Percentiles rank a stretch among this genome's conserved stretches.
These are phyloP conservation scores for Colletes gigas DNA, from an alignment of 1,140 invertebrate genomes.

Conservation along the genomic window DNA sequence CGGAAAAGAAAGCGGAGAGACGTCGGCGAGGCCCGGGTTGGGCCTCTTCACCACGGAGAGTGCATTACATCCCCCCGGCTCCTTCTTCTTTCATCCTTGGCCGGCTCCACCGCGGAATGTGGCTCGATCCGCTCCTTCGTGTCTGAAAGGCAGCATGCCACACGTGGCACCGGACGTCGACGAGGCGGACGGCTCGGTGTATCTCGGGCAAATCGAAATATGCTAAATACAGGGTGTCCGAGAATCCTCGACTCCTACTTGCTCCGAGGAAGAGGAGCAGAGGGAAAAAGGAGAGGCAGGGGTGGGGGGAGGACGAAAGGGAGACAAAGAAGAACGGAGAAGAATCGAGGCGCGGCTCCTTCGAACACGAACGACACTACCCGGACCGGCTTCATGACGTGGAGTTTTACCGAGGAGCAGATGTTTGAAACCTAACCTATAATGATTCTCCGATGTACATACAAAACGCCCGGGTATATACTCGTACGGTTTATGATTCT, in stretches of 20 bases:
- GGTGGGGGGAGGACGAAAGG: background rate
- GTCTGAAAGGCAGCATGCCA: slow-evolving; percentile 49
- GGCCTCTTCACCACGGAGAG: slow-evolving; percentile 36
- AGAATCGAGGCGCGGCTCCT: slow-evolving; percentile 47
- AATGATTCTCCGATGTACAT: slow-evolving; percentile 36
- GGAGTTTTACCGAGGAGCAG: slow-evolving; percentile 50
- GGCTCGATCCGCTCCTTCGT: slow-evolving; percentile 50
- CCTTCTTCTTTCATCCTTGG: slow-evolving; percentile 50
- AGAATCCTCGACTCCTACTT: slow-evolving; percentile 44
- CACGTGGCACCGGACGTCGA: slow-evolving; percentile 52
- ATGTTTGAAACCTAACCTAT: slow-evolving; percentile 52
- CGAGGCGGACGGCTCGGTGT: slow-evolving; percentile 52
- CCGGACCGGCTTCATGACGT: slow-evolving; percentile 64
- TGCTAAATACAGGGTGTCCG: slow-evolving; percentile 60
- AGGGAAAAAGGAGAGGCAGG: background rate
- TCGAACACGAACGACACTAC: slow-evolving; percentile 66
- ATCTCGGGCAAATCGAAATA: slow-evolving; percentile 64
- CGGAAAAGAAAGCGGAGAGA: slow-evolving; percentile 33
- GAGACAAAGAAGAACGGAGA: background rate
- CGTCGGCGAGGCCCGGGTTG: slow-evolving; percentile 17
- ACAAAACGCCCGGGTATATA: background rate
- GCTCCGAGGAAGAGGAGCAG: background rate
- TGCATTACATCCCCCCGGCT: slow-evolving; percentile 48
- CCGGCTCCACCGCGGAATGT: slow-evolving; percentile 50
- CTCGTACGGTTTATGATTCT: slow-evolving; percentile 23